A percentile compares a stretch with the other conserved stretches of the same genome.
Evolutionary conservation across 2,797 vertebrate species (phyloP).

Genomic region (Pampus argenteus): DNA sequence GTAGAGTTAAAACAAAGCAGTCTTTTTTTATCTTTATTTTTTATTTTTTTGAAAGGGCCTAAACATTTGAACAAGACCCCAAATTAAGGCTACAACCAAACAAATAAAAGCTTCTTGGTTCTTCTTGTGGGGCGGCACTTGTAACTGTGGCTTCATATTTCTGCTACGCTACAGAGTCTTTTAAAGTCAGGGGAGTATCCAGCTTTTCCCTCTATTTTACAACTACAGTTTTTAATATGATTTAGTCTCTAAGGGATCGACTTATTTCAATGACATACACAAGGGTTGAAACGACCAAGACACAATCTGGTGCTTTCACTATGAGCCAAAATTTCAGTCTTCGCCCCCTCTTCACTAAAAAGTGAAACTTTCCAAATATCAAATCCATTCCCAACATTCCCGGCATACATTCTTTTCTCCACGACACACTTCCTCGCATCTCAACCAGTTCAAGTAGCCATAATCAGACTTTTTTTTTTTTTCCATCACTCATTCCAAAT

Average conservation of each 20-base stretch:
- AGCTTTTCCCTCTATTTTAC: conserved; percentile 44
- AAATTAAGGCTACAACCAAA: conserved; percentile 77
- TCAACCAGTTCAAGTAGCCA: not conserved
- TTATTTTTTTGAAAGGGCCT: not conserved
- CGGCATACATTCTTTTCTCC: conserved; percentile 40
- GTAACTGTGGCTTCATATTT: conserved; percentile 54
- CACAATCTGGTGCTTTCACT: conserved; percentile 75
- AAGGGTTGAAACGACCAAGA: conserved; percentile 72
- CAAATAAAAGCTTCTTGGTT: conserved; percentile 68
- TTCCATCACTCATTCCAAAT: conserved; percentile 15
- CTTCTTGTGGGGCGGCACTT: conserved; percentile 52
- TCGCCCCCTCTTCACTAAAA: conserved; percentile 55
- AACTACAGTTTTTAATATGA: conserved; percentile 38
- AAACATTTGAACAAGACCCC: conserved; percentile 50
- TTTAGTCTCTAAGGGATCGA: conserved; percentile 47
- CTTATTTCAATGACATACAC: conserved; percentile 54
- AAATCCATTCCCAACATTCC: conserved; percentile 43
- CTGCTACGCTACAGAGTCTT: conserved; percentile 57
- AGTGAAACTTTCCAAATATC: conserved; percentile 59
- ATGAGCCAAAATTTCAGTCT: conserved; percentile 80
- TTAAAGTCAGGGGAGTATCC: conserved; percentile 45
- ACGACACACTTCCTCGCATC: conserved; percentile 22
- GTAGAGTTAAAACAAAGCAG: conserved; percentile 47
- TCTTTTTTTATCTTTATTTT: conserved; percentile 29
- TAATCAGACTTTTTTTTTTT: not conserved